phyloP scores from a whole-genome alignment of 2,797 vertebrate genomes.

The Delichon dasypus region DNA sequence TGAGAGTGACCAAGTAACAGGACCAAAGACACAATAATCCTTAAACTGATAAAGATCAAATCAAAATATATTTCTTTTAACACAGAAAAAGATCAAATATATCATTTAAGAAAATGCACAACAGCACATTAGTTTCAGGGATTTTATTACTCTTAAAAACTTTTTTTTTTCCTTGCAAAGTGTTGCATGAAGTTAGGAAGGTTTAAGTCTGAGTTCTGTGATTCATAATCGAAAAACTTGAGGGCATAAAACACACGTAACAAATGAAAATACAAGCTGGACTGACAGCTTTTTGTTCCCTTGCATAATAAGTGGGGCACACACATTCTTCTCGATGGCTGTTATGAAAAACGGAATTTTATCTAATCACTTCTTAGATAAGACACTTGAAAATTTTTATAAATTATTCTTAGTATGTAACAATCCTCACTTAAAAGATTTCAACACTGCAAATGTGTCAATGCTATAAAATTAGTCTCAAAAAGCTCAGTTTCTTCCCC shows the following conservation, averaged over 20 bases:
- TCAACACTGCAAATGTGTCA: background rate
- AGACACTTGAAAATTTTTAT: background rate
- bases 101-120: background rate
- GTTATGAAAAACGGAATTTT: background rate
- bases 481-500: background rate
- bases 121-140: accelerated
- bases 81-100: background rate
- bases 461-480: background rate
- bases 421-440: background rate
- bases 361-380: background rate
- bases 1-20: background rate
- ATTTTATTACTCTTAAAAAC: background rate
- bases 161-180: background rate
- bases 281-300: background rate
- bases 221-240: background rate
- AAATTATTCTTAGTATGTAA: background rate
- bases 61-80: background rate
- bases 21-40: background rate
- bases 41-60: background rate
- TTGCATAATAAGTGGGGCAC: background rate
- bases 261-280: background rate
- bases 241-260: background rate
- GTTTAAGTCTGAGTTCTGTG: background rate
- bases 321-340: background rate
- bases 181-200: background rate